phyloP scores from a whole-genome alignment of 2,888 invertebrate species.

The Acrobasis consociella region DNA sequence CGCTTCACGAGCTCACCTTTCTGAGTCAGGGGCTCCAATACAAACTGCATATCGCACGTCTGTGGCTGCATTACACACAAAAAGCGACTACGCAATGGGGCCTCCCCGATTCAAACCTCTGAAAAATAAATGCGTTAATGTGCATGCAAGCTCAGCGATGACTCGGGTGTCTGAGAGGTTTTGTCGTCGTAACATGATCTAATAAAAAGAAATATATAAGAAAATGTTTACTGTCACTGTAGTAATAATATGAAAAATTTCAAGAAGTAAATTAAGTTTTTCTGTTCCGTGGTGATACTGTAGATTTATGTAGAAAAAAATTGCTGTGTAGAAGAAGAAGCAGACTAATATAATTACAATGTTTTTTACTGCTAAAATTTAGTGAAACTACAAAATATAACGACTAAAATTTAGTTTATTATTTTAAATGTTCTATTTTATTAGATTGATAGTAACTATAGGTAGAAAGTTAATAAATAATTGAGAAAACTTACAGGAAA shows the following conservation, averaged over 20 bases:
- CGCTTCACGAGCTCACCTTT: conserved; percentile 75
- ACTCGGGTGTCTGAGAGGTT: conserved; percentile 5
- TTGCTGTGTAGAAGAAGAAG: conserved; percentile 2
- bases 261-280: no score
- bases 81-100: conserved; percentile 74
- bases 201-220: background rate
- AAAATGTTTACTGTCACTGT: no score
- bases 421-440: background rate
- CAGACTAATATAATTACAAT: background rate
- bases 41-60: conserved; percentile 66
- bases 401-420: background rate
- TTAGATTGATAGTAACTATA: background rate
- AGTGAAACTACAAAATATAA: no score
- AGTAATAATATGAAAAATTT: no score
- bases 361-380: background rate
- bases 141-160: conserved; percentile 64
- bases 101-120: conserved; percentile 62
- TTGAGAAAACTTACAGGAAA: background rate
- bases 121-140: conserved; percentile 76
- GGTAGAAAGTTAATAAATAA: background rate
- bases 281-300: background rate
- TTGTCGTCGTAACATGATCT: background rate
- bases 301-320: background rate
- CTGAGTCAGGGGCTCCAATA: conserved; percentile 69
- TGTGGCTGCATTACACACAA: conserved; percentile 73